These are phyloP conservation scores for Myopa testacea DNA, from an alignment of 2,888 invertebrate species.

Conservation along the genomic window DNA sequence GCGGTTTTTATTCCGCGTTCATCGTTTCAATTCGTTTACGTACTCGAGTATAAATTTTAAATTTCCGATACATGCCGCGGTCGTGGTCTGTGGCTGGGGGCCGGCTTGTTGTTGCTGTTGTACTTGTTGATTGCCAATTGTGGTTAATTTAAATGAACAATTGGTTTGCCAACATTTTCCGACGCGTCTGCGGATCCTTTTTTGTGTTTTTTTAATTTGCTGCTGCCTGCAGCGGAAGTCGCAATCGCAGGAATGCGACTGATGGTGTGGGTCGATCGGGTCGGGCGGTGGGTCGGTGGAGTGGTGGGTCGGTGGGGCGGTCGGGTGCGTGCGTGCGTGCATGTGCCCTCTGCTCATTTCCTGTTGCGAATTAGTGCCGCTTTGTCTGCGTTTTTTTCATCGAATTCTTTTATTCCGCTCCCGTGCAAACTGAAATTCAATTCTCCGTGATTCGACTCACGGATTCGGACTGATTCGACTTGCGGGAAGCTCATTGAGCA, in stretches of 20 bases:
- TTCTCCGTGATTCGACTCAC: no score
- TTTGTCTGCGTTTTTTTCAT: not conserved
- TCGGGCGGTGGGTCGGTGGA: no score
- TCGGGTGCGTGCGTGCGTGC: constrained; percentile 23
- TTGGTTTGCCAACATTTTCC: constrained; percentile 23
- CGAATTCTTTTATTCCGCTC: not conserved
- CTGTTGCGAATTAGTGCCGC: not conserved
- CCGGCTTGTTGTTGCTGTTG: not conserved
- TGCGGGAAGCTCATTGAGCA: no score
- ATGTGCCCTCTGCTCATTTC: not conserved
- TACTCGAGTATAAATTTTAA: not conserved
- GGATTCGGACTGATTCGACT: no score
- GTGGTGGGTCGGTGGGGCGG: not conserved
- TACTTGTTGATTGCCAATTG: constrained; percentile 34
- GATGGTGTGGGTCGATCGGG: no score
- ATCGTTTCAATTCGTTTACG: not conserved
- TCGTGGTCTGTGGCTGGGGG: not conserved
- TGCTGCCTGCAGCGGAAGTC: constrained; percentile 36
- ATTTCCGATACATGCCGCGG: not conserved
- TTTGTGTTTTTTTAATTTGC: not conserved
- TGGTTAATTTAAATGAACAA: constrained; percentile 35
- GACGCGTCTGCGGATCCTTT: constrained; percentile 7
- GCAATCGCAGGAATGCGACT: no score
- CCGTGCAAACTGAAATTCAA: no score
- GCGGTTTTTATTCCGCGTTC: no score